Base-by-base conservation (phyloP, 2,113 vertebrate genomes). In the Alces alces region DNA sequence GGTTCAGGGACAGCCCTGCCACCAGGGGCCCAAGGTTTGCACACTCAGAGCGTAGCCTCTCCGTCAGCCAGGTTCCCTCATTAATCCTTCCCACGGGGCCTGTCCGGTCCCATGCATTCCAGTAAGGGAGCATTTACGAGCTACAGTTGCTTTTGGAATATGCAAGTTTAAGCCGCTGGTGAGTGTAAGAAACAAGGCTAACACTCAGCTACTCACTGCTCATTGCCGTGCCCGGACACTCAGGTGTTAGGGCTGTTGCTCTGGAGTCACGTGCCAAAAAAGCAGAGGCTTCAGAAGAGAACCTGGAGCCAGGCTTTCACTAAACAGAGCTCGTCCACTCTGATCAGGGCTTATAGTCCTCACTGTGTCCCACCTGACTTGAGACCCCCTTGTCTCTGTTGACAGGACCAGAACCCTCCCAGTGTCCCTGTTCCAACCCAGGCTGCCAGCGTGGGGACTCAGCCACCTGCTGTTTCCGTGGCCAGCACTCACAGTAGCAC, bases 351-450 rank as follows among this genome's bases (percentile, higher is more conserved):
- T 89, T 27, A 3, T 21, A 27, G 14, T 43, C 95, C 96, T 97
- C 85, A 39, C 84, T 55, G 54, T 82, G n/a, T 80, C 84, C 61
- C 83, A 9, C 15, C 55, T 93, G 39, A 97, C 96, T 84, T 92
- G 19, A 96, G 85, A 94, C 61, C 61, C 7, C 11, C 39, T 90
- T 17, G 2, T 93, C 80, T 97, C 0, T 95, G 25, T 95, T 96
- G 57, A 28, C 98, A 99, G 99, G 99, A 99, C 96, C 99, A 99
- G 97, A 99, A 95, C 97, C 57, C 99, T 10, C 98, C 99, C 97
- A 93, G 98, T 98, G 99, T 1, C 98, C 99, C 99, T 0, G 99
- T 99, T 76, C 98, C 99, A 79, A 98, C 99, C 84, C 99, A 99
- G 0, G 96, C 99, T 25, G 97, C 98, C 86, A 93, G 98, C 0